Evolutionary conservation across 2,888 invertebrate genomes (phyloP), one percentile per base, ranked within the genome.

Genomic region (Meganola albula): DNA sequence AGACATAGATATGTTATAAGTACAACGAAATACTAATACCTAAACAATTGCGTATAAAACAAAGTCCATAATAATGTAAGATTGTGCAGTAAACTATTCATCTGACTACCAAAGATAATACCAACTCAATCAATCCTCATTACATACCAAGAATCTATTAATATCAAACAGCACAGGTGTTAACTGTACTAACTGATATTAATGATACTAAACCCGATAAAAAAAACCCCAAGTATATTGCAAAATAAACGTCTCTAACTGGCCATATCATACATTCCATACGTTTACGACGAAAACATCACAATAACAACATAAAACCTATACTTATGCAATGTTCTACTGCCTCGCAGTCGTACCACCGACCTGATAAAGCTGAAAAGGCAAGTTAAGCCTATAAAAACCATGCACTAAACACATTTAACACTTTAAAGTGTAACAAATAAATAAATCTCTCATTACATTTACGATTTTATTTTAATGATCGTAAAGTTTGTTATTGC

Each of bases 361-460:
- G 75, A 79, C 85, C 84, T 84, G 86, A 85, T 85, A 85, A 85
- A 87, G 83, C 86, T 84, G 85, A 85, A 86, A 86, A 85, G 85
- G 82, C 84, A 82, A 78, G 76, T 84, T 76, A 77, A 76, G 80
- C 83, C 79, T 80, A 82, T 82, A 87, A 87, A 88, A 85, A 80
- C 79, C 83, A 80, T 82, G 84, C 86, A 80, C 85, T 86, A 87
- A 86, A 85, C 80, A 70, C 72, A 59, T 60, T 54, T 63, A 62
- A 71, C 74, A 73, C 68, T 75, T 73, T 69, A 77, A 82, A 83
- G 59, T 53, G 78, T 70, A 68, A 63, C 76, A 84, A 80, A 85
- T 80, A 79, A 79, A 82, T 74, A 80, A 75, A 79, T 51, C 69
- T 67, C 68, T 59, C 76, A 82, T 65, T 55, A 82, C 78, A 83